Percentiles rank a stretch among this genome's conserved stretches.
Conservation (phyloP, 1,140 invertebrate species). For the Argopecten irradians region DNA sequence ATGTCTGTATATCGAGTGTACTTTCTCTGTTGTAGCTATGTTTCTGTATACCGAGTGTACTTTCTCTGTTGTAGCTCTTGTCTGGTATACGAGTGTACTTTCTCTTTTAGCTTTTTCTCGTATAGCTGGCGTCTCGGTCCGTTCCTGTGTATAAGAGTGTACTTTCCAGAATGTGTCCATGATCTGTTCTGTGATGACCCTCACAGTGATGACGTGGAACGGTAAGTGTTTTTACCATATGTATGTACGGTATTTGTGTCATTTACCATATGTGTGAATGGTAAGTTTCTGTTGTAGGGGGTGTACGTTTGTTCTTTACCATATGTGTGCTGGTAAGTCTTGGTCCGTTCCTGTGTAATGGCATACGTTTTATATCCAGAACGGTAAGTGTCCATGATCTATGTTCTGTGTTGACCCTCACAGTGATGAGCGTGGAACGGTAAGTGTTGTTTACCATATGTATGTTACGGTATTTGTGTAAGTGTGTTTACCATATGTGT, state of each 20-base stretch:
- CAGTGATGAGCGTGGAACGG: not conserved
- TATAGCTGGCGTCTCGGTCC: not conserved
- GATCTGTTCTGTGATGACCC: not conserved
- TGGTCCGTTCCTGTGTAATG: not conserved
- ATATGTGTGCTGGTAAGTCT: not conserved
- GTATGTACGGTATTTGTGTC: too few species aligned
- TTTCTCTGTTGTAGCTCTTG: too few species aligned
- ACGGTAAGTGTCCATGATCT: not conserved
- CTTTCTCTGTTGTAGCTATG: too few species aligned
- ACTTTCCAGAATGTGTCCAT: conserved; percentile 6
- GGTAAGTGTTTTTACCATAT: not conserved
- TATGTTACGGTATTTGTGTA: too few species aligned
- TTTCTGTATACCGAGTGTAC: too few species aligned
- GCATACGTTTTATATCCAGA: not conserved
- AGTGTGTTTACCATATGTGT: not conserved
- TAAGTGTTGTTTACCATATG: not conserved
- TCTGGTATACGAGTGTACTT: too few species aligned
- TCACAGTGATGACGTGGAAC: not conserved
- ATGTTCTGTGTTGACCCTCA: not conserved
- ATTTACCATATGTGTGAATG: not conserved
- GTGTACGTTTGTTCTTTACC: too few species aligned
- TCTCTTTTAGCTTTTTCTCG: conserved; percentile 9
- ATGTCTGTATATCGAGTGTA: too few species aligned
- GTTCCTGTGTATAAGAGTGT: not conserved
- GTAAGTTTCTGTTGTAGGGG: too few species aligned